Evolutionary conservation across 1,140 invertebrate species (phyloP), one percentile per base, ranked within the genome.

Genomic region (Megalopta genalis): DNA sequence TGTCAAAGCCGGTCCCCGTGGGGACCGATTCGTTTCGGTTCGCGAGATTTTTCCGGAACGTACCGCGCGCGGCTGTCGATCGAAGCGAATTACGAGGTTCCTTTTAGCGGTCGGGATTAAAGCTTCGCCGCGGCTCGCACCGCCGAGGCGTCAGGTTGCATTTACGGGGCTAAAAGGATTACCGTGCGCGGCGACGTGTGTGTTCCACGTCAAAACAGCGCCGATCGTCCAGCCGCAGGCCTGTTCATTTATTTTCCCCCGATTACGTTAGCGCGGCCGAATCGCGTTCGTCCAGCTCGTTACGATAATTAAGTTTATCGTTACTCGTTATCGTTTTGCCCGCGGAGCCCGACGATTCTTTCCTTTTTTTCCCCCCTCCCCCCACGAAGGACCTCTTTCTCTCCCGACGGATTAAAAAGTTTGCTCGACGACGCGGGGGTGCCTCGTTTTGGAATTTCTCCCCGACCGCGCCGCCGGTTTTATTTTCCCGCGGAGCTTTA

Each of bases 271-370:
- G n/a, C 32, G 32, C 23, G 10, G 32, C 27, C n/a, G 6, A 2
- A 37, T 32, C 42, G 10, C 14, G 5, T n/a, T n/a, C n/a, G n/a
- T 37, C 18, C 8, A 7, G 0, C 4, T 16, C 14, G 9, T 76
- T 76, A 25, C 14, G 65, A 76, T 69, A 60, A 75, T 75, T 32
- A 67, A 59, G 18, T 59, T 75, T 67, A 68, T 52, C 8, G 46
- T 23, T 9, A 63, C 42, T 52, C 16, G 42, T 64, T 64, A 54
- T 54, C 71, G 25, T 52, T n/a, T n/a, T 18, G 25, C 9, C 27
- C 9, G 32, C 21, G 14, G 5, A 23, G 8, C 27, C 16, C 6
- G 21, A 10, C 5, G 10, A 23, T 42, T 16, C 14, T 52, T 52
- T 52, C 12, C 16, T 52, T 52, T n/a, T 54, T n/a, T 8, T 21